Evolutionary conservation across 2,888 invertebrate species (phyloP).

Genomic region (Nomada lathburiana): DNA sequence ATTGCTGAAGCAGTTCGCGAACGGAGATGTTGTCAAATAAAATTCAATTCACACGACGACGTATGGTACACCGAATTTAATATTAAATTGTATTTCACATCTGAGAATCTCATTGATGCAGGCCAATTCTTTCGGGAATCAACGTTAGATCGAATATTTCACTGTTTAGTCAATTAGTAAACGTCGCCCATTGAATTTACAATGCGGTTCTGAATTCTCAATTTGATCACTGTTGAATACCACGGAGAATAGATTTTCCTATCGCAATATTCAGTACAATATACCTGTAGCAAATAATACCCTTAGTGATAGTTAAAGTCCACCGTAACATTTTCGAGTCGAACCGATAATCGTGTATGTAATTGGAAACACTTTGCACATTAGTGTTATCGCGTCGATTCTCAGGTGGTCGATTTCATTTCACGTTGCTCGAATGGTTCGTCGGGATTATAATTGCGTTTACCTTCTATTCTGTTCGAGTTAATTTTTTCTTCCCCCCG

Average conservation of each 20-base stretch:
- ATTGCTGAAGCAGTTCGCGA: too few species aligned
- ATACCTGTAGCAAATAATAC: neutral
- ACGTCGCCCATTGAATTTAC: neutral
- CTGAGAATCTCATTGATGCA: too few species aligned
- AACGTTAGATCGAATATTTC: too few species aligned
- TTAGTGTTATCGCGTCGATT: neutral
- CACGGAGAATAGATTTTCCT: too few species aligned
- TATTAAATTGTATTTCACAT: too few species aligned
- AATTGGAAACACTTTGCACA: neutral
- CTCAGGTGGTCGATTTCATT: conserved; percentile 21
- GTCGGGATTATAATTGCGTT: neutral
- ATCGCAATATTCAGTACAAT: neutral
- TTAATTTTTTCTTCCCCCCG: neutral
- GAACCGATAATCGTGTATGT: neutral
- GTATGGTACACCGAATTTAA: too few species aligned
- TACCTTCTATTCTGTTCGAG: neutral
- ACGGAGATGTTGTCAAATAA: too few species aligned
- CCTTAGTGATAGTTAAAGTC: neutral
- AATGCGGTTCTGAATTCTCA: too few species aligned
- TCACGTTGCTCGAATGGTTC: neutral
- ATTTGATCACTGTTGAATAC: neutral
- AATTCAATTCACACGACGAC: too few species aligned
- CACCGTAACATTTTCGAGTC: neutral
- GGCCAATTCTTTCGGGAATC: too few species aligned
- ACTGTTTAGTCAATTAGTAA: neutral